Base-by-base conservation (phyloP, 2,797 vertebrate genomes). In the Halcyon badia region DNA sequence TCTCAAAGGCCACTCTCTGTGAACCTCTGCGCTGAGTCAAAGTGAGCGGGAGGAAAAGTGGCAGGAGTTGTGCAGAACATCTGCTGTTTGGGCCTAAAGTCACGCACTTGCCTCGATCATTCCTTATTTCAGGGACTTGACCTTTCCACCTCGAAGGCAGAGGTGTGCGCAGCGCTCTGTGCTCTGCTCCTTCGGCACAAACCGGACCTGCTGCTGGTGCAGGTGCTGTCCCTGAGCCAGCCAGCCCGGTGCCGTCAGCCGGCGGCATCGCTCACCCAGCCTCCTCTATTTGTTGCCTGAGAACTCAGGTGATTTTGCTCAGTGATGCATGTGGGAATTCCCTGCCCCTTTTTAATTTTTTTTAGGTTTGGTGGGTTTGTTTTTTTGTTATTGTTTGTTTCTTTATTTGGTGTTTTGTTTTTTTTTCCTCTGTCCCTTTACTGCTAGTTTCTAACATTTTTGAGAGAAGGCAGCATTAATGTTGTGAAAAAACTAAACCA, bases 41-140 rank as follows among this genome's bases (percentile, higher is more conserved):
- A 37, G n/a, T 11, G 65, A 77, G 6, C 24, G 1, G 1, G 31
- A 68, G 39, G 58, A 57, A 21, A 70, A 14, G 28, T 11, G 11
- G 62, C 54, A 66, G 41, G 48, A 46, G 17, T 4, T 39, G 57
- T 15, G 52, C 30, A 11, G 51, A 66, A 44, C 42, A 48, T 28
- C 4, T 18, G 9, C 82, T 7, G 5, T 10, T 17, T 33, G 70
- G 72, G 15, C 6, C 4, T 69, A 3, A 5, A 49, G 24, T 44
- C 78, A 33, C 65, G 31, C 2, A 0, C 54, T 94, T 70, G 10
- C 60, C 60, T 61, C 4, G 1, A 31, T n/a, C 0, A 3, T 21
- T 93, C 83, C 33, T 30, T 33, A 72, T 81, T 93, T 75, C 64
- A 52, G 57, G 68, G 60, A 26, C 84, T 87, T 24, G 64, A 65